phyloP scores from a whole-genome alignment of 2,888 invertebrate genomes.

The Zhuqinia jingwanae region DNA sequence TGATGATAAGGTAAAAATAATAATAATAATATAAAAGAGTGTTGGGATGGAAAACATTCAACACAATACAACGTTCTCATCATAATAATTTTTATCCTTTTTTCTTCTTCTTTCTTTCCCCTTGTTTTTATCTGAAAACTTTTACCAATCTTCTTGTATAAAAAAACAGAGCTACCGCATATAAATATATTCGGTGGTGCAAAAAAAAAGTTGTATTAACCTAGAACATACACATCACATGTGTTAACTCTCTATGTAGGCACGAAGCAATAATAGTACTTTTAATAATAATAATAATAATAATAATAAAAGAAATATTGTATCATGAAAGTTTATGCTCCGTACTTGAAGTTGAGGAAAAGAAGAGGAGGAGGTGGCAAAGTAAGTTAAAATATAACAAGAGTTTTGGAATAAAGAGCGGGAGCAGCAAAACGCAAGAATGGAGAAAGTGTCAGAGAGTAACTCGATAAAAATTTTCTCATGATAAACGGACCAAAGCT shows the following conservation, averaged over 20 bases:
- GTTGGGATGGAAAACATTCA: neutral
- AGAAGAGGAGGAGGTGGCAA: neutral
- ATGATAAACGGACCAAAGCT: slow-evolving; percentile 72
- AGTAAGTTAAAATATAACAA: slow-evolving; percentile 12
- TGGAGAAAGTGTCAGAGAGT: slow-evolving; percentile 67
- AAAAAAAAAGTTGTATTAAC: neutral
- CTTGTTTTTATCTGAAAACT: neutral
- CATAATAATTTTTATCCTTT: neutral
- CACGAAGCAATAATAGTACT: neutral
- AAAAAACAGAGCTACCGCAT: too few relatives aligned
- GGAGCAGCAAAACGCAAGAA: slow-evolving; percentile 40
- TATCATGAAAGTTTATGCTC: slow-evolving; percentile 6
- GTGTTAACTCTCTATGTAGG: slow-evolving; percentile 22
- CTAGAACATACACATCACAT: neutral
- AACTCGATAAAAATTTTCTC: slow-evolving; percentile 71
- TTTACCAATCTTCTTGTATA: neutral
- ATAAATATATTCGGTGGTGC: neutral
- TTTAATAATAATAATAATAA: neutral
- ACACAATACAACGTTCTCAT: neutral
- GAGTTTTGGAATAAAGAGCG: slow-evolving; percentile 4
- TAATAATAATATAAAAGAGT: too few relatives aligned
- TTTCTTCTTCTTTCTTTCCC: too few relatives aligned
- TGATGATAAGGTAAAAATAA: too few relatives aligned
- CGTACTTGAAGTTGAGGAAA: neutral
- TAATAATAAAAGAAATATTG: neutral